phyloP scores from a whole-genome alignment of 2,888 invertebrate species.

The Eumacrocentrus americanus region DNA sequence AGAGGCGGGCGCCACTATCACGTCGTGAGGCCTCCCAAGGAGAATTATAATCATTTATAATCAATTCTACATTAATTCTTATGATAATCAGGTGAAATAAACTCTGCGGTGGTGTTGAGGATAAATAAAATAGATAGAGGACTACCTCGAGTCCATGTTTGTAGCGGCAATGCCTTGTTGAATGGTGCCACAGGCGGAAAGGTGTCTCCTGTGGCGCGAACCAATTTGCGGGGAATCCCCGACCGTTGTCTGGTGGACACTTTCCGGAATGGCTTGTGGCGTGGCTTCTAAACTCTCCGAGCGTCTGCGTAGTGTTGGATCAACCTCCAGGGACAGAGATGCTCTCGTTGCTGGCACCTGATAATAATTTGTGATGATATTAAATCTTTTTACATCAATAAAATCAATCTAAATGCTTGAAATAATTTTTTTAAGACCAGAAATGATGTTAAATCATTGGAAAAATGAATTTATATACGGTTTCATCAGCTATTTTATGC shows the following conservation, averaged over 20 bases:
- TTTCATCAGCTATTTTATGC: no score
- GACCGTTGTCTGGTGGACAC: constrained; percentile 59
- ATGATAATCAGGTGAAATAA: no score
- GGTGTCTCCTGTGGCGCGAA: constrained; percentile 65
- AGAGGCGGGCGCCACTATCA: constrained; percentile 56
- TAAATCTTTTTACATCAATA: no score
- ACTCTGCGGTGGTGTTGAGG: no score
- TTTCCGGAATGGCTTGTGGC: constrained; percentile 62
- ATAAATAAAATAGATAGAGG: constrained; percentile 2
- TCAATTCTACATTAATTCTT: not conserved
- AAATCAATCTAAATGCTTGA: not conserved
- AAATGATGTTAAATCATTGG: no score
- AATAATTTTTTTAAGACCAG: constrained; percentile 7
- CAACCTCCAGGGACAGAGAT: constrained; percentile 69
- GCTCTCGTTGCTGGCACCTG: constrained; percentile 67
- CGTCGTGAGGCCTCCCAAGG: constrained; percentile 59
- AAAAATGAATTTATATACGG: no score
- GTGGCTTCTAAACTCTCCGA: constrained; percentile 70
- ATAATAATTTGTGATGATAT: no score
- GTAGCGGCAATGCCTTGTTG: constrained; percentile 49
- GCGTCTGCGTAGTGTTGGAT: constrained; percentile 61
- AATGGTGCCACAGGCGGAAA: constrained; percentile 65
- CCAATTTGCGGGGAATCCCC: constrained; percentile 53
- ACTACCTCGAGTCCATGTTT: constrained; percentile 59
- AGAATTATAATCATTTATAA: constrained; percentile 40